A percentile compares a stretch with the other conserved stretches of the same genome.
Evolutionary conservation across 2,113 vertebrate genomes (phyloP).

Genomic region (Spilogale gracilis): DNA sequence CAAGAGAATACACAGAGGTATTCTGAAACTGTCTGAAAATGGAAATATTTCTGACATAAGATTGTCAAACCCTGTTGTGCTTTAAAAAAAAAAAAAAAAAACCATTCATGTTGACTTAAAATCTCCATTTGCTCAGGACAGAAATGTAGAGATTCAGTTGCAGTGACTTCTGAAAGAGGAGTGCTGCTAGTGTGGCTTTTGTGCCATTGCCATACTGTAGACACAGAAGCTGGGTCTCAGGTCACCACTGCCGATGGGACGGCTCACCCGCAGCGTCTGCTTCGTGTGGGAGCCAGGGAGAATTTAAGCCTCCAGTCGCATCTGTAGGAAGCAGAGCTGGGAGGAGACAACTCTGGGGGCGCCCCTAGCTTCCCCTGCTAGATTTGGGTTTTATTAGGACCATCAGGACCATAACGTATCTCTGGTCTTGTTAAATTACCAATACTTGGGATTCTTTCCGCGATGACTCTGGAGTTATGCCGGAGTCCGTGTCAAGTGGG

Average conservation of each 20-base stretch:
- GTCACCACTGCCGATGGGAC: accelerated
- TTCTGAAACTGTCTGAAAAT: neutral
- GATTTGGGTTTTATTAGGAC: neutral
- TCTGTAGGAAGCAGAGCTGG: neutral
- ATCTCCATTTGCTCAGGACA: neutral
- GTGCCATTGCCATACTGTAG: accelerated
- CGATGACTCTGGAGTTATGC: neutral
- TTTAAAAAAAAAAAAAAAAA: neutral
- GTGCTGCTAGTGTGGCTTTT: neutral
- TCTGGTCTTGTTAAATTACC: neutral
- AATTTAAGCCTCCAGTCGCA: neutral
- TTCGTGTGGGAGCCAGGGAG: neutral
- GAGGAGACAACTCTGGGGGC: neutral
- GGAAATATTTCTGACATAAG: neutral
- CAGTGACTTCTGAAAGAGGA: neutral
- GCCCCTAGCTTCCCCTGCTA: neutral
- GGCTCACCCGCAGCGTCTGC: neutral
- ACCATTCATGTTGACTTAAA: neutral
- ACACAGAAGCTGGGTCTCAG: neutral
- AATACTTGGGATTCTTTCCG: neutral
- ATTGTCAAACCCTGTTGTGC: too few relatives aligned
- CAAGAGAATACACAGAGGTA: conserved; percentile 97
- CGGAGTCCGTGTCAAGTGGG: neutral
- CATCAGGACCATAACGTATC: accelerated
- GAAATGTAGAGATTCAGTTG: neutral